Evolutionary conservation across 1,140 invertebrate species (phyloP).

Genomic region (Megalonaias nervosa): DNA sequence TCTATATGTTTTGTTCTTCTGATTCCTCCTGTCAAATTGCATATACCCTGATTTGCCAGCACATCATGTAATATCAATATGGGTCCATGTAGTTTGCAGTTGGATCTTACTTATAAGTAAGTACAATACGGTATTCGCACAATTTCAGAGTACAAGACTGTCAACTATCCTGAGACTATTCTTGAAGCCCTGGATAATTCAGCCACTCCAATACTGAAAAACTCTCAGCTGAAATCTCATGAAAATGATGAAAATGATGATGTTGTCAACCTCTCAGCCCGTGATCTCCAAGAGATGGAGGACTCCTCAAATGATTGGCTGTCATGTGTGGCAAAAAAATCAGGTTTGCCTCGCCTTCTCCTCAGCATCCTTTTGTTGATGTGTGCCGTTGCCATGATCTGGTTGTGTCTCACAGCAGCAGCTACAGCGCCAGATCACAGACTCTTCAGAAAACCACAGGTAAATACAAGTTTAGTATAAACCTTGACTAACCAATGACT

Average conservation of each 20-base stretch:
- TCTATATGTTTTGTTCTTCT: no score
- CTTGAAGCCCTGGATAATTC: slow-evolving; percentile 55
- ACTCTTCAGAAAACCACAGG: slow-evolving; percentile 42
- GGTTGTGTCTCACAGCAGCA: slow-evolving; percentile 73
- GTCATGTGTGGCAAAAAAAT: slow-evolving; percentile 74
- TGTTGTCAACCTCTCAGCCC: slow-evolving; percentile 23
- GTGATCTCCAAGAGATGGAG: slow-evolving; percentile 14
- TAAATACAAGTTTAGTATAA: slow-evolving; percentile 5
- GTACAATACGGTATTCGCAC: slow-evolving; percentile 8
- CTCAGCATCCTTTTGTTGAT: slow-evolving; percentile 71
- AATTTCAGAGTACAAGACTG: slow-evolving; percentile 49
- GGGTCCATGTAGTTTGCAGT: no score
- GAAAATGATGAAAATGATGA: slow-evolving; percentile 37
- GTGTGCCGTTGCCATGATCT: slow-evolving; percentile 73
- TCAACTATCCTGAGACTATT: slow-evolving; percentile 58
- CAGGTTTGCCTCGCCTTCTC: slow-evolving; percentile 74
- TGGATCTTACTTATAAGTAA: no score
- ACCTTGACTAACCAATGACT: no score
- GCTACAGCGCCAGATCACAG: slow-evolving; percentile 63
- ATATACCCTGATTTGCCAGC: no score
- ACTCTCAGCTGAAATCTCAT: slow-evolving; percentile 47
- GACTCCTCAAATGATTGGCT: slow-evolving; percentile 70
- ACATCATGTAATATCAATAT: not conserved
- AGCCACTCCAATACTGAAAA: slow-evolving; percentile 56
- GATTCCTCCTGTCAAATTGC: no score